Evolutionary conservation across 2,888 invertebrate species (phyloP).

Genomic region (Platynereis dumerilii): DNA sequence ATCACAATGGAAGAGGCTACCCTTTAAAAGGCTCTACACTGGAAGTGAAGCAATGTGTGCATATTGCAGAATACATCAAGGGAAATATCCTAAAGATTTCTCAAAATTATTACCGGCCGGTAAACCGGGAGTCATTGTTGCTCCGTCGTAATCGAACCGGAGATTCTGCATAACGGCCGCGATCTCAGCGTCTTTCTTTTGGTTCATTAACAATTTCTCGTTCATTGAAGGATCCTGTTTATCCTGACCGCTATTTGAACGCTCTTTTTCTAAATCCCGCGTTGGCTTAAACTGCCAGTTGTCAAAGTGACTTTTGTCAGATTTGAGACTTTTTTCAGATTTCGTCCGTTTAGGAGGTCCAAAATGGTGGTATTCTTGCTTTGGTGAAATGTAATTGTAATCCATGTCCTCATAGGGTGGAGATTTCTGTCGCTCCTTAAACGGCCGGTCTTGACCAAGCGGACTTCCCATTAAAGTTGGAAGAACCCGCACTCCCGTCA

Average conservation of each 20-base stretch:
- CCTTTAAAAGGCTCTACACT: too few relatives aligned
- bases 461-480: slow-evolving; percentile 16
- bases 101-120: slow-evolving; percentile 35
- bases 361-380: too few relatives aligned
- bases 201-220: slow-evolving; percentile 28
- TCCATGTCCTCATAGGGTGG: too few relatives aligned
- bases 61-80: slow-evolving; percentile 13
- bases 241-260: neutral
- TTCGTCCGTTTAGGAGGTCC: too few relatives aligned
- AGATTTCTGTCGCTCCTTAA: neutral
- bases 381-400: too few relatives aligned
- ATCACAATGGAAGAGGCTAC: too few relatives aligned
- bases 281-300: slow-evolving; percentile 27
- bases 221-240: slow-evolving; percentile 16
- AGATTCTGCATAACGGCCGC: slow-evolving; percentile 32
- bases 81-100: slow-evolving; percentile 35
- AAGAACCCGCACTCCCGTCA: slow-evolving; percentile 34
- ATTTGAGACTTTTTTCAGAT: neutral
- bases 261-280: neutral
- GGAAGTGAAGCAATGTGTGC: neutral
- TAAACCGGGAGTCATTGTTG: slow-evolving; percentile 25
- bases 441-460: neutral
- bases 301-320: neutral
- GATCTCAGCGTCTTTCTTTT: slow-evolving; percentile 39
- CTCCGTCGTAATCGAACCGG: slow-evolving; percentile 25